Evolutionary conservation across 2,797 vertebrate genomes (phyloP).

Genomic region (Thalassophryne amazonica): DNA sequence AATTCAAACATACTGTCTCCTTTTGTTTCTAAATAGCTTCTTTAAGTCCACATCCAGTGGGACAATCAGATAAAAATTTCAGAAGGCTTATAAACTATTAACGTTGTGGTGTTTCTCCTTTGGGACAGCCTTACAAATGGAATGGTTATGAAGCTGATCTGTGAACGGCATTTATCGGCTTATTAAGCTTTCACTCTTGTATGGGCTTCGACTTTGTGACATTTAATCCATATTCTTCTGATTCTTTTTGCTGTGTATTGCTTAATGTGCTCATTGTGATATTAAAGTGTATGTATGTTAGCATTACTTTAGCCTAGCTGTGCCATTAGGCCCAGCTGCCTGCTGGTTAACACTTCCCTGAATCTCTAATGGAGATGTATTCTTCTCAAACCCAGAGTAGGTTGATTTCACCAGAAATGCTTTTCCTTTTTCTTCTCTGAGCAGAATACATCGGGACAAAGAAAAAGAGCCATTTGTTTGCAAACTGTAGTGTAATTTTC

Average conservation of each 20-base stretch:
- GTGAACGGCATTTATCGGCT: not conserved
- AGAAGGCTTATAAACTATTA: slow-evolving; percentile 12
- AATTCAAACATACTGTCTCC: slow-evolving; percentile 16
- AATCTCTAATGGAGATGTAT: slow-evolving; percentile 59
- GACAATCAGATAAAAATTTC: slow-evolving; percentile 30
- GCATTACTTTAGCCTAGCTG: slow-evolving; percentile 30
- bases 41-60: slow-evolving; percentile 29
- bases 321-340: slow-evolving; percentile 55
- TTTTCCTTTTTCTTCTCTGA: slow-evolving; percentile 3
- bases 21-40: slow-evolving; percentile 29
- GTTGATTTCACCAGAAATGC: slow-evolving; percentile 30
- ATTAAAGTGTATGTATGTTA: slow-evolving; percentile 20
- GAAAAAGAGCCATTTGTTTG: slow-evolving; percentile 38
- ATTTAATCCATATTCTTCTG: slow-evolving; percentile 27
- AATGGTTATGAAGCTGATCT: not conserved
- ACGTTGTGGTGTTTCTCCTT: slow-evolving; percentile 18
- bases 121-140: slow-evolving; percentile 9
- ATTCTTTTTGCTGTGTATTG: slow-evolving; percentile 20
- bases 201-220: slow-evolving; percentile 3
- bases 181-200: slow-evolving; percentile 8
- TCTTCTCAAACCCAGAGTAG: slow-evolving; percentile 33
- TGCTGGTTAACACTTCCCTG: slow-evolving; percentile 42
- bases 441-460: slow-evolving; percentile 10
- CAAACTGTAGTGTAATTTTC: slow-evolving; percentile 36
- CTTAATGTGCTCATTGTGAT: slow-evolving; percentile 15